Base-by-base conservation (phyloP, 2,888 invertebrate species). In the Fragum sueziense region DNA sequence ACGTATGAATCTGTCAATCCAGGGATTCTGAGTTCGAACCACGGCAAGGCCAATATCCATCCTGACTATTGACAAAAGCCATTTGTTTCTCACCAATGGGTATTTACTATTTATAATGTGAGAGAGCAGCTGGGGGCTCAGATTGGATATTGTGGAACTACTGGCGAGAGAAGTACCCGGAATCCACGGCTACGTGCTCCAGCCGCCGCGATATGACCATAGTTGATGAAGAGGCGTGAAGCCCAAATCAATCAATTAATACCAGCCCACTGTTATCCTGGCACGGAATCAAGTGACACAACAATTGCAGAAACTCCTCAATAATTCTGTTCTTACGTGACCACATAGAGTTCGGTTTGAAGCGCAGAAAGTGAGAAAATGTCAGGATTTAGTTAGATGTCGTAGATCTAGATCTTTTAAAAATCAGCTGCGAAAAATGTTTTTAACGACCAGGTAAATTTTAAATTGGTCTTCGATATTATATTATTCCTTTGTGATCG, bases 21-120 rank as follows among this genome's bases (percentile, higher is more conserved):
- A 41, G 41, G 41, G 41, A 17, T 41, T 41, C 11, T 41, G 57
- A 25, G 57, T 57, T 57, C 57, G 57, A 57, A 20, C 27, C 25
- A 11, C 57, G 57, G n/a, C 57, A 11, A 11, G 3, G 57, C 3
- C 57, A 57, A 11, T 27, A 27, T 57, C 27, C 57, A 25, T 57
- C 25, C 25, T 25, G 57, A 57, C 57, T 22, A 27, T 41, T 41
- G 9, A 41, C 41, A n/a, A n/a, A n/a, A n/a, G n/a, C n/a, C n/a
- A n/a, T 57, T 57, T 27, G 57, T 57, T 25, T 57, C 3, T 14
- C 57, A 57, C 57, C 57, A 57, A 57, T 57, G 57, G 57, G 57
- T 27, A 11, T 11, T 25, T 22, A 27, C 11, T 57, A 11, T 4
- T 47, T 20, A n/a, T 20, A 14, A 14, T 57, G 4, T 57, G 57